Evolutionary conservation across 2,888 invertebrate species (phyloP).

Genomic region (Myopa tessellatipennis): DNA sequence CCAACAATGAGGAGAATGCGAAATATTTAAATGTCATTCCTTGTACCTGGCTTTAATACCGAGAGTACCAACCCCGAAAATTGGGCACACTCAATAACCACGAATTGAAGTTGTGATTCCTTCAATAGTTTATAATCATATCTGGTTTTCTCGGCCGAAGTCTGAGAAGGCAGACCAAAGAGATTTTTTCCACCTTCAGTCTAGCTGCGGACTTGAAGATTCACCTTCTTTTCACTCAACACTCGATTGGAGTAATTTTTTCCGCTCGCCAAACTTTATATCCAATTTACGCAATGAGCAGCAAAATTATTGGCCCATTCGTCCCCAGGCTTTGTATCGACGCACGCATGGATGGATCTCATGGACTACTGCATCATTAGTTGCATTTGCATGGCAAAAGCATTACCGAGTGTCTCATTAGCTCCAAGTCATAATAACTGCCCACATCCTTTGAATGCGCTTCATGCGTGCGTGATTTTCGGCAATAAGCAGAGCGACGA

Average conservation of each 20-base stretch:
- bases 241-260: not conserved
- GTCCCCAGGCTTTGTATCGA: not conserved
- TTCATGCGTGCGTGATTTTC: slow-evolving; percentile 32
- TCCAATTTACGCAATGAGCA: slow-evolving; percentile 12
- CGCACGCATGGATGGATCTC: not conserved
- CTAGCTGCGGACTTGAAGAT: too few relatives aligned
- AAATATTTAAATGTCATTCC: not conserved
- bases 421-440: slow-evolving; percentile 28
- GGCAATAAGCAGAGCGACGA: slow-evolving; percentile 13
- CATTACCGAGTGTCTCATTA: slow-evolving; percentile 36
- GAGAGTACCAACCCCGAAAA: too few relatives aligned
- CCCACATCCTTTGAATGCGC: slow-evolving; percentile 28
- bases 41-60: too few relatives aligned
- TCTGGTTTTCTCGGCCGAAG: too few relatives aligned
- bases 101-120: too few relatives aligned
- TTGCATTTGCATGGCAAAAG: slow-evolving; percentile 31
- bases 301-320: not conserved
- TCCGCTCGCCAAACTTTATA: not conserved
- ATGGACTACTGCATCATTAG: slow-evolving; percentile 14
- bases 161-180: too few relatives aligned
- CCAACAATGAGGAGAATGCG: not conserved
- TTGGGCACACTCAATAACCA: too few relatives aligned
- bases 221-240: too few relatives aligned
- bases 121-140: too few relatives aligned
- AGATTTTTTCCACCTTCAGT: too few relatives aligned